Base-by-base conservation (phyloP, 1,140 invertebrate species). In the Atta colombica region DNA sequence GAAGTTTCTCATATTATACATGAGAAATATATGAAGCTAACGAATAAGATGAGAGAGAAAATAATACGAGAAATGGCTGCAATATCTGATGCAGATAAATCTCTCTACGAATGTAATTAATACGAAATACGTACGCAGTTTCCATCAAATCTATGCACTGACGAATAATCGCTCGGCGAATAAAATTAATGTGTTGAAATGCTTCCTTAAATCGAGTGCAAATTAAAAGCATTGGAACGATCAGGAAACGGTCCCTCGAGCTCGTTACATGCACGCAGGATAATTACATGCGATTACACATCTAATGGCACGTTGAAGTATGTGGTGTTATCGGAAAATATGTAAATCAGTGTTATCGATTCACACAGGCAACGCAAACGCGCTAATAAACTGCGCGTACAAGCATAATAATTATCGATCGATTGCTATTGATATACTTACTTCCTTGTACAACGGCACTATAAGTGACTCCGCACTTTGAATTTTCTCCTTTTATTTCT, bases 311-410 rank as follows among this genome's bases (percentile, higher is more conserved):
- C 61, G 65, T 65, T 78, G 86, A 91, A 91, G 85, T 88, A 88
- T 78, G 82, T 31, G 77, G 55, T 25, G 61, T 91, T 91, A 91
- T 91, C 90, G 89, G 82, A 61, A 90, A 90, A 87, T 88, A 90
- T 91, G 82, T 91, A 91, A 91, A 91, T 88, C 89, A 87, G 84
- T 10, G 77, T 84, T 90, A 91, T 90, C 89, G 87, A 90, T 68
- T 66, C 21, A 71, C 45, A 51, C 21, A 10, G 45, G 60, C 12
- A 39, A 60, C 28, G 58, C 69, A 74, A 60, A 77, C 35, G 72
- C 61, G 72, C 61, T 71, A 84, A 90, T 87, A 84, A 88, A 87
- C 53, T 35, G 4, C 60, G 28, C 25, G 18, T 25, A 55, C 49
- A 6, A 10, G 12, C 53, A 49, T 66, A 60, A 87, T 85, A 78